Evolutionary conservation across 2,113 vertebrate species (phyloP), one percentile per base, ranked within the genome.

Genomic region (Rhipidura dahli): DNA sequence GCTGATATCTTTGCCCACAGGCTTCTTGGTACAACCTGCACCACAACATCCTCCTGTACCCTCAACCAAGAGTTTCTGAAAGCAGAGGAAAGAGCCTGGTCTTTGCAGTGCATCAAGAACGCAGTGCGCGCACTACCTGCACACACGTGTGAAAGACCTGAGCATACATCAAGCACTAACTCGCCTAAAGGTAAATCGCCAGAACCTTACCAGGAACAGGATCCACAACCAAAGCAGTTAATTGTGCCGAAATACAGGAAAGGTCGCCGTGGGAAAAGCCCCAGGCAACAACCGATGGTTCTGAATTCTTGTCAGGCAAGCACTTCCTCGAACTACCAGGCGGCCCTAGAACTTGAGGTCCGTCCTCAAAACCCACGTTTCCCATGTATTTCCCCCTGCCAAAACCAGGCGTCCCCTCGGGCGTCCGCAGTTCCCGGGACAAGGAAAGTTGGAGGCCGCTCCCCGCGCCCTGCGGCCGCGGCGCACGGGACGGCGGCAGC

Each of bases 381-480:
- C 56, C 73, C 83, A 6, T 8, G 19, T 35, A 3, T 7, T 23
- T 27, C 82, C 15, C 69, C 3, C 73, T 12, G 35, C 44, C 49
- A 18, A 15, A 59, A 27, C 14, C 79, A 3, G 53, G n/a, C 51
- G 35, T 60, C 44, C 94, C 94, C 76, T 45, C 53, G 57, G 94
- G 54, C 84, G 77, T 5, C 82, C 45, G 81, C 87, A 71, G 53
- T 49, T 90, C 89, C 76, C 2, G 85, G 92, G 95, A 93, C 85
- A 37, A 33, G 56, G 19, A 44, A 93, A 89, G 65, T 70, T 82
- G 92, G 84, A 69, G 81, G 72, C 95, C 26, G 73, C 33, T 35
- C 35, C 63, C 35, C 14, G 33, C 26, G 49, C 87, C 37, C 18
- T 20, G 63, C 73, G 49, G 80, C 69, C 72, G 49, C 22, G 14